These are phyloP conservation scores for Heliothis subflexa DNA, from an alignment of 1,140 invertebrate genomes.

Conservation along the genomic window DNA sequence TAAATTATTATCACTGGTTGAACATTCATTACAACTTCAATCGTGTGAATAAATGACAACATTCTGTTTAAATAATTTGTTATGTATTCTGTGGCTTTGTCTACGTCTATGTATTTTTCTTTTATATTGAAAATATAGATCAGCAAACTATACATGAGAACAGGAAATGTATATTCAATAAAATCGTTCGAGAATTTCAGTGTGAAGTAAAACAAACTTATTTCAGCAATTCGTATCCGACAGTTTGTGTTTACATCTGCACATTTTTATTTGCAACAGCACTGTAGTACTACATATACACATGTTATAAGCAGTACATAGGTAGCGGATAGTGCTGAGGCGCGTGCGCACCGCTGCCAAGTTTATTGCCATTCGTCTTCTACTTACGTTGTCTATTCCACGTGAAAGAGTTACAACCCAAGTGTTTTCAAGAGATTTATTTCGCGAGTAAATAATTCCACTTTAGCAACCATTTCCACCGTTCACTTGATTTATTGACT, in stretches of 20 bases:
- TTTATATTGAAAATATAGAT: neutral
- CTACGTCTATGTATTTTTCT: slow-evolving; percentile 5
- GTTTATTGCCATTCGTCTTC: slow-evolving; percentile 58
- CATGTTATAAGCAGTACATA: neutral
- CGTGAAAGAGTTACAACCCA: slow-evolving; percentile 45
- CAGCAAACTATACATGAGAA: neutral
- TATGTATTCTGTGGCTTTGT: neutral
- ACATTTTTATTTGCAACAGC: slow-evolving; percentile 49
- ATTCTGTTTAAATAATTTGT: neutral
- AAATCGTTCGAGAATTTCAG: slow-evolving; percentile 1
- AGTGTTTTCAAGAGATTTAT: slow-evolving; percentile 56
- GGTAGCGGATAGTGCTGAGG: neutral
- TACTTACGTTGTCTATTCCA: slow-evolving; percentile 51
- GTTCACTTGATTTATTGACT: slow-evolving; percentile 21
- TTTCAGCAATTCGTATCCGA: slow-evolving; percentile 25
- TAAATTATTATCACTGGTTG: neutral
- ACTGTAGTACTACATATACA: neutral
- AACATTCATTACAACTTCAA: slow-evolving; percentile 1
- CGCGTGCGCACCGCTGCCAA: slow-evolving; percentile 53
- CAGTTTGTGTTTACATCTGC: slow-evolving; percentile 46
- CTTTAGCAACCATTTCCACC: slow-evolving; percentile 32
- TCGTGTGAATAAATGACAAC: neutral
- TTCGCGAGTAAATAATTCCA: slow-evolving; percentile 50
- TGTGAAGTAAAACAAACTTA: slow-evolving; percentile 50
- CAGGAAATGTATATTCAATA: slow-evolving; percentile 16